These are phyloP conservation scores for Aquatica leii DNA, from an alignment of 2,888 invertebrate genomes.

Conservation along the genomic window DNA sequence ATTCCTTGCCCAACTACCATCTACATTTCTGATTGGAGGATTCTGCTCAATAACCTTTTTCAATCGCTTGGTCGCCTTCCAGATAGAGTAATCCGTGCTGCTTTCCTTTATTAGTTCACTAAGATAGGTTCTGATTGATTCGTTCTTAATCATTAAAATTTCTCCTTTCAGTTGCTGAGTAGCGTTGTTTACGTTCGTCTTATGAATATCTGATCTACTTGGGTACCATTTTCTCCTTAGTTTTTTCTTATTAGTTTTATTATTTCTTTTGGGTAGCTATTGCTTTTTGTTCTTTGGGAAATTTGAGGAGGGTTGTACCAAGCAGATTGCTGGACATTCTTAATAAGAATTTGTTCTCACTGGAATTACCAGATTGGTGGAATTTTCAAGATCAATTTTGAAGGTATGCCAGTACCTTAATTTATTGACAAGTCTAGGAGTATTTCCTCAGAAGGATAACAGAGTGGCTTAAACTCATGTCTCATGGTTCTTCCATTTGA, in stretches of 20 bases:
- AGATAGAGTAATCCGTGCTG: no score
- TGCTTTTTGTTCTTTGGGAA: background rate
- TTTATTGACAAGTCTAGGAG: background rate
- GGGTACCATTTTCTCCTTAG: constrained; percentile 13
- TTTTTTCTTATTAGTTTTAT: constrained; percentile 3
- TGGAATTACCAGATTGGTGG: no score
- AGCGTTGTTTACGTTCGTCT: constrained; percentile 15
- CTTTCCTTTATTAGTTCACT: no score
- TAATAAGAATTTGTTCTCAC: background rate
- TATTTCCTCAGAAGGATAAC: constrained; percentile 21
- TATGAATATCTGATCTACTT: constrained; percentile 7
- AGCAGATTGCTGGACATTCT: background rate
- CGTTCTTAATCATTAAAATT: constrained; percentile 18
- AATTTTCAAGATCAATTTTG: no score
- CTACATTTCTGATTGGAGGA: no score
- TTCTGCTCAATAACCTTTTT: no score
- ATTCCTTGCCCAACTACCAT: no score
- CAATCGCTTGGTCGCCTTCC: no score
- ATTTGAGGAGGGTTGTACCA: background rate
- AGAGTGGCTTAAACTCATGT: background rate
- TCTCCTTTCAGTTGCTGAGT: constrained; percentile 20
- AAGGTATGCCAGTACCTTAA: no score
- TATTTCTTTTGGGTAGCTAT: constrained; percentile 13
- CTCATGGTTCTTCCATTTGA: constrained; percentile 1
- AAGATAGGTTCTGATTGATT: constrained; percentile 14